Evolutionary conservation across 2,797 vertebrate genomes (phyloP).

Genomic region (Sitta carolinensis): DNA sequence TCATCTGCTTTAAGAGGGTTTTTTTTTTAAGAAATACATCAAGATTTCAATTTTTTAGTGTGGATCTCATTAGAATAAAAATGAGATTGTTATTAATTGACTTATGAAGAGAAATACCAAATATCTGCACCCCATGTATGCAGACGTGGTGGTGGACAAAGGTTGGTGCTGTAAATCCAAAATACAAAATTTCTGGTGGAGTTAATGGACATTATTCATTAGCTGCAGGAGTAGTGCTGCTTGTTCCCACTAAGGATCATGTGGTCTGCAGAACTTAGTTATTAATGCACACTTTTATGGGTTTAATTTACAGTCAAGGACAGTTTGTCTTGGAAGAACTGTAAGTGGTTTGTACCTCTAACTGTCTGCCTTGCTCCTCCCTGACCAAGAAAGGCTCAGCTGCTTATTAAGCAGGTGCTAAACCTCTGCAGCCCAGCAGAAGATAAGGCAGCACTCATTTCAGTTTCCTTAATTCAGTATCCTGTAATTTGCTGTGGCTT

Average conservation of each 20-base stretch:
- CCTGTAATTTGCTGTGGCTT: neutral
- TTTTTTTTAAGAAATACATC: neutral
- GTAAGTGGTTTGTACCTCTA: neutral
- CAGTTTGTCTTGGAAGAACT: neutral
- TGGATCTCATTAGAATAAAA: neutral
- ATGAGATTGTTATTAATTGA: neutral
- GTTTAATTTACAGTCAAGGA: neutral
- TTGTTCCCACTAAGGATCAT: neutral
- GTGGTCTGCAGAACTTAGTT: neutral
- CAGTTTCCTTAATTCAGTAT: neutral
- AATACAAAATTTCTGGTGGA: neutral
- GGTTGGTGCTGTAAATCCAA: neutral
- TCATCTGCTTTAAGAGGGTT: neutral
- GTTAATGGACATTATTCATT: neutral
- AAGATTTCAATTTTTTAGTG: neutral
- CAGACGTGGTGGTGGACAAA: neutral
- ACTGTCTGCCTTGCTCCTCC: neutral
- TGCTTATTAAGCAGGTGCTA: constrained; percentile 2
- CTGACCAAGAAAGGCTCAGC: neutral
- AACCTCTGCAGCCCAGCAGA: neutral
- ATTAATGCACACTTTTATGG: neutral
- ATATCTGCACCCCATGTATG: rapidly evolving
- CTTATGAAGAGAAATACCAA: neutral
- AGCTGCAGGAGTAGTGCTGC: neutral
- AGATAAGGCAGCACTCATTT: constrained; percentile 5